Conservation (phyloP, 2,888 invertebrate genomes). For the Dasypolia templi region DNA sequence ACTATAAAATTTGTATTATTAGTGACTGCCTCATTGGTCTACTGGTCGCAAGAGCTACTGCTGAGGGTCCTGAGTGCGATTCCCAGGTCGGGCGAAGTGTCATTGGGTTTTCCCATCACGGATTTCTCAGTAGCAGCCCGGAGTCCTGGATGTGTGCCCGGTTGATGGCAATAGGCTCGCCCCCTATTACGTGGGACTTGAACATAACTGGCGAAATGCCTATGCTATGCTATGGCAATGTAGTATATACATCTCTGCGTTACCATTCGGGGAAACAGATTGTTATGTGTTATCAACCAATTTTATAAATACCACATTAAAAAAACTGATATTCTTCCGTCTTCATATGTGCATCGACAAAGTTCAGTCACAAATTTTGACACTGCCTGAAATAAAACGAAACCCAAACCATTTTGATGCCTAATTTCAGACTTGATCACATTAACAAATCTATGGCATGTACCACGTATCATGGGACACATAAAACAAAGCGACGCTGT, state of each 20-base stretch:
- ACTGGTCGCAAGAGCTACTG: too few species aligned
- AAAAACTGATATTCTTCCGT: too few species aligned
- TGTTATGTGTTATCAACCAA: neutral
- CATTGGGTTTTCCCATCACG: neutral
- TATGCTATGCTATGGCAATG: neutral
- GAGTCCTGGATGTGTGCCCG: neutral
- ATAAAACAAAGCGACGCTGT: constrained; percentile 53
- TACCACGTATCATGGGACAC: constrained; percentile 33
- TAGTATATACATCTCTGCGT: neutral
- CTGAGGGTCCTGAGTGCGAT: neutral
- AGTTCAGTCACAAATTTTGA: neutral
- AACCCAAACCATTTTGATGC: neutral
- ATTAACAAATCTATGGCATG: constrained; percentile 39
- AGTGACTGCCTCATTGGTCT: too few species aligned
- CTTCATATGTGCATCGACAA: neutral
- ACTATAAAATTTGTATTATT: too few species aligned
- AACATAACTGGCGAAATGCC: neutral
- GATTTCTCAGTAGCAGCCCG: neutral
- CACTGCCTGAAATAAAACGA: neutral
- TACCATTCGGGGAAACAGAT: neutral
- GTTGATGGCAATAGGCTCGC: too few species aligned
- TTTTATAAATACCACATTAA: too few species aligned
- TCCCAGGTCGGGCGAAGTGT: neutral
- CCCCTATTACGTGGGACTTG: neutral
- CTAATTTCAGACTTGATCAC: constrained; percentile 12